A percentile compares a stretch with the other conserved stretches of the same genome.
Conservation (phyloP, 2,888 invertebrate species). For the Cryptus armator region DNA sequence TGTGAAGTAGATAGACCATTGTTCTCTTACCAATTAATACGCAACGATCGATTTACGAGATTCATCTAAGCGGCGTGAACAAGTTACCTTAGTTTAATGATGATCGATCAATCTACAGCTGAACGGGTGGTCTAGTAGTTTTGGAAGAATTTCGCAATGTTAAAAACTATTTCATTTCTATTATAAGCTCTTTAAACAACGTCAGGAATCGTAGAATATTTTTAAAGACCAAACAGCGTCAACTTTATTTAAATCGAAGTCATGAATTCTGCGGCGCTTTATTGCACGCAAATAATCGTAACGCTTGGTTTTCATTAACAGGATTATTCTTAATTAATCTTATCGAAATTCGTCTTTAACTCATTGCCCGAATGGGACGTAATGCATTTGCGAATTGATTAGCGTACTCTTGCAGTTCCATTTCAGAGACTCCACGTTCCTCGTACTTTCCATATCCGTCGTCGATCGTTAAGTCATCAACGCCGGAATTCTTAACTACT, state of each 20-base stretch:
- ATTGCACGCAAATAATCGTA: background rate
- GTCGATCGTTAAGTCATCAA: background rate
- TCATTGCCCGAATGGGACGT: slow-evolving; percentile 20
- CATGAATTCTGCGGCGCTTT: background rate
- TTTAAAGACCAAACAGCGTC: background rate
- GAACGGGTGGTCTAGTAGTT: background rate
- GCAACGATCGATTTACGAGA: background rate
- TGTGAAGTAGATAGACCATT: slow-evolving; percentile 23
- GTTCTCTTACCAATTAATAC: background rate
- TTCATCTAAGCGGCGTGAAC: background rate
- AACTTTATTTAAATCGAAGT: background rate
- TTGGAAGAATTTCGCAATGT: background rate
- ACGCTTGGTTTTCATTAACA: background rate
- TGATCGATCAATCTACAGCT: background rate
- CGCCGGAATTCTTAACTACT: background rate
- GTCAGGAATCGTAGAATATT: background rate
- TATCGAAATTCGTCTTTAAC: too few relatives aligned
- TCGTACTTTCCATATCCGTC: background rate
- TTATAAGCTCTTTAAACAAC: background rate
- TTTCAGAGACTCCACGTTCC: slow-evolving; percentile 36
- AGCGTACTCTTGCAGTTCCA: slow-evolving; percentile 46
- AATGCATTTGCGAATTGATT: slow-evolving; percentile 49
- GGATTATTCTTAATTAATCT: background rate
- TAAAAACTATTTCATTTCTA: background rate
- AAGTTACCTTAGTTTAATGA: background rate